phyloP scores from a whole-genome alignment of 2,888 invertebrate genomes.

The Platerodrilus igneus region DNA sequence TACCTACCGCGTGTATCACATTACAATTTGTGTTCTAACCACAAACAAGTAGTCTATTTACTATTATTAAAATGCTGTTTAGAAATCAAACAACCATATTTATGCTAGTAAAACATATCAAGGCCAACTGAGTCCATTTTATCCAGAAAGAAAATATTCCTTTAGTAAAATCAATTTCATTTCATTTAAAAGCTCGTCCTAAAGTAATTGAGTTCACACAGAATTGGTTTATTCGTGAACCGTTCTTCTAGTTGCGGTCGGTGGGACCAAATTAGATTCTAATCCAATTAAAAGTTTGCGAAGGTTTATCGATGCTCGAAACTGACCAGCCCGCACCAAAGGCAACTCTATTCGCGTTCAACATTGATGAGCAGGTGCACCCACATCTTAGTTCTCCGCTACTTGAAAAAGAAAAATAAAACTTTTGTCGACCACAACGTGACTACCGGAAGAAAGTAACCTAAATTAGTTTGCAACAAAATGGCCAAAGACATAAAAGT shows the following conservation, averaged over 20 bases:
- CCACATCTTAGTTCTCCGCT: slow-evolving; percentile 26
- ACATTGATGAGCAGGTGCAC: slow-evolving; percentile 42
- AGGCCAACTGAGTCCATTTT: too few relatives aligned
- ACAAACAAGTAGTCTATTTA: too few relatives aligned
- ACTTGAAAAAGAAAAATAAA: slow-evolving; percentile 36
- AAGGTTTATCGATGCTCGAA: slow-evolving; percentile 37
- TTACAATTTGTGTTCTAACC: too few relatives aligned
- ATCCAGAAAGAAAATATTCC: too few relatives aligned
- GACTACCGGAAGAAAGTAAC: slow-evolving; percentile 7
- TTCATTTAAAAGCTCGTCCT: slow-evolving; percentile 25
- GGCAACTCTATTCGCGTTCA: slow-evolving; percentile 34
- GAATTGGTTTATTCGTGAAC: slow-evolving; percentile 44
- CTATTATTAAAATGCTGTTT: too few relatives aligned
- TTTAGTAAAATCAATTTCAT: slow-evolving; percentile 23
- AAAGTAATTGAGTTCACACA: slow-evolving; percentile 31
- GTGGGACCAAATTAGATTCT: slow-evolving; percentile 50
- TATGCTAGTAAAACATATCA: too few relatives aligned
- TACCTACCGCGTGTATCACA: too few relatives aligned
- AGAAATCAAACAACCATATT: too few relatives aligned
- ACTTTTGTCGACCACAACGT: slow-evolving; percentile 18
- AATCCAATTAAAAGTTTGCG: slow-evolving; percentile 51
- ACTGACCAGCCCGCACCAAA: slow-evolving; percentile 31
- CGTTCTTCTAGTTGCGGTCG: slow-evolving; percentile 42
- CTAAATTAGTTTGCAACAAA: slow-evolving; percentile 28
- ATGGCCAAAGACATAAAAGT: slow-evolving; percentile 19